phyloP scores from a whole-genome alignment of 2,888 invertebrate species.

The Phlogophora meticulosa region DNA sequence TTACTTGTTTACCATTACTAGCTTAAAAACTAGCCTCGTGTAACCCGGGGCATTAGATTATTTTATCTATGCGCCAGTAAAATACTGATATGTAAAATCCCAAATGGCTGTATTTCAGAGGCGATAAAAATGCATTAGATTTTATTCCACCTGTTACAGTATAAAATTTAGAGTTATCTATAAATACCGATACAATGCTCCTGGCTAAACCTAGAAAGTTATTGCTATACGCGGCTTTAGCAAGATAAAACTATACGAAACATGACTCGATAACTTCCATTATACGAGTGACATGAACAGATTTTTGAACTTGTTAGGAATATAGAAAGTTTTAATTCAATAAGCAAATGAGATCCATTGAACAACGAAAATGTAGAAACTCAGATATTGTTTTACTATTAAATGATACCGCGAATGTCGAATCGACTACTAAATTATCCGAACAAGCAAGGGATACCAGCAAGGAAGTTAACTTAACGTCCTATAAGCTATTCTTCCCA shows the following conservation, averaged over 20 bases:
- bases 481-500: slow-evolving; percentile 18
- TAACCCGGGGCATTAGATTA: background rate
- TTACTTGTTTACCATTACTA: no score
- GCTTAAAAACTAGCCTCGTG: no score
- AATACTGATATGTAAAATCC: slow-evolving; percentile 18
- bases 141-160: slow-evolving; percentile 37
- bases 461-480: background rate
- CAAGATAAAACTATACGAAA: slow-evolving; percentile 19
- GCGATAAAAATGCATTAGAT: slow-evolving; percentile 37
- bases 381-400: background rate
- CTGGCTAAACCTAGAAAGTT: slow-evolving; percentile 33
- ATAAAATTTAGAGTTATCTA: slow-evolving; percentile 37
- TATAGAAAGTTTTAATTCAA: background rate
- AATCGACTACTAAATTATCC: background rate
- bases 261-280: background rate
- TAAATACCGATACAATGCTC: slow-evolving; percentile 36
- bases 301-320: background rate
- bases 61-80: background rate
- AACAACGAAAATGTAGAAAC: background rate
- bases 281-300: background rate
- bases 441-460: background rate
- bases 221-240: slow-evolving; percentile 32
- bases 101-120: slow-evolving; percentile 16
- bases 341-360: background rate
- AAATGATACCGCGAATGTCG: background rate